Base-by-base conservation (phyloP, 2,888 invertebrate genomes). In the Hirtodrosophila alboralis region DNA sequence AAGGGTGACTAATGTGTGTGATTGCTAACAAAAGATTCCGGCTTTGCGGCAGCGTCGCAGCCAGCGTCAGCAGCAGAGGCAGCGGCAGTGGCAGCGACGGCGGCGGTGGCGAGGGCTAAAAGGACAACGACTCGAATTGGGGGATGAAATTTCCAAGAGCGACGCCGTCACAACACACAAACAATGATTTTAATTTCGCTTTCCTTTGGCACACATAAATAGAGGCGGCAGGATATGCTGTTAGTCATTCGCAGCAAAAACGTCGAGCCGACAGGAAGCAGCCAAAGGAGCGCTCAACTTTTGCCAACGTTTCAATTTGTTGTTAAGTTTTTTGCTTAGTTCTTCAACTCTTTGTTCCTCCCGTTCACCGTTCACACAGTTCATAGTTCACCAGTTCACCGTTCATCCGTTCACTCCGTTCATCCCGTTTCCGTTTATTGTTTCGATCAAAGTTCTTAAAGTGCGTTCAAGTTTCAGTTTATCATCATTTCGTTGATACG, bases 171-270 rank as follows among this genome's bases (percentile, higher is more conserved):
- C 58, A 63, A 58, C 71, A 84, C 75, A 77, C 68, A 72, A 76
- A 85, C 84, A 85, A 86, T 72, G 77, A 81, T 86, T 83, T 83
- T 77, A 81, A 77, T 87, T 87, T 87, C 88, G 86, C 87, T 86
- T 86, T 87, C 86, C 77, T 83, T 87, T 86, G 81, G 83, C 85
- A 81, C 70, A 87, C 87, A 90, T 90, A 90, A 90, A 90, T 89
- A 89, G 89, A 75, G 81, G 86, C 75, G 86, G 76, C 81, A 81
- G 84, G 85, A 84, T 84, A 87, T 79, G 75, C 63, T 78, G 88
- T 86, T 89, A 88, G 89, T 90, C 90, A 90, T 90, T 90, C 90
- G 89, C 86, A 90, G 86, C 87, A 88, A 80, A 88, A 87, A 87
- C 88, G 88, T 88, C 87, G 87, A 84, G 86, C 85, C 86, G 89